Base-by-base conservation (phyloP, 2,113 vertebrate species). In the Columba janthina region DNA sequence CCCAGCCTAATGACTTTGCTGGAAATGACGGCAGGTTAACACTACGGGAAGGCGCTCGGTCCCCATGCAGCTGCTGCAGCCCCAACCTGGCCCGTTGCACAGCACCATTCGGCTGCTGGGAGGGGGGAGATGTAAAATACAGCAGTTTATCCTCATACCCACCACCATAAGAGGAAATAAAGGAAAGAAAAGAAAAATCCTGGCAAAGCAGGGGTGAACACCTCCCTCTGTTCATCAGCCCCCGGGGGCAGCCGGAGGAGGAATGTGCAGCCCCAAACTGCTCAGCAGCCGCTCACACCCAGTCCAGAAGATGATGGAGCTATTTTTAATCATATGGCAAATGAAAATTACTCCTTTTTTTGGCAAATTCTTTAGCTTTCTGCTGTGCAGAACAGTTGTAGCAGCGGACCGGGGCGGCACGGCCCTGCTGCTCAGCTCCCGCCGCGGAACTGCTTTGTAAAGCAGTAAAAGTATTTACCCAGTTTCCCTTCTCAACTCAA, bases 31-130 rank as follows among this genome's bases (percentile, higher is more conserved):
- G 14, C 34, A 74, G 32, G 61, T 28, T 62, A 9, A 14, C 26
- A 64, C 70, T 46, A 19, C 0, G 12, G 71, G 42, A 67, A 65
- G 66, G 81, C 29, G 31, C 50, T 69, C 1, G 1, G 31, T 14
- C 28, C 19, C 79, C 48, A 11, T 0, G 34, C 36, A 73, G 77
- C 32, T 9, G 0, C 3, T 6, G 57, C 53, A 90, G 44, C 65
- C 24, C n/a, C 24, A n/a, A 28, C n/a, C n/a, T 0, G 0, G 24
- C 57, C 2, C 0, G 9, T 1, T 8, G 10, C 64, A 44, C 65
- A 29, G 78, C 66, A 56, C 38, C 5, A 6, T 44, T 44, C 16
- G 7, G 42, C 42, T 44, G 15, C 42, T 44, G 16, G 42, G 42
- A 0, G 4, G n/a, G 46, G 18, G 60, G 17, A 51, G 28, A 26